Conservation (phyloP, 30 jellyfish, hydroid and myxozoan species). For the Nemopilema nomurai region DNA sequence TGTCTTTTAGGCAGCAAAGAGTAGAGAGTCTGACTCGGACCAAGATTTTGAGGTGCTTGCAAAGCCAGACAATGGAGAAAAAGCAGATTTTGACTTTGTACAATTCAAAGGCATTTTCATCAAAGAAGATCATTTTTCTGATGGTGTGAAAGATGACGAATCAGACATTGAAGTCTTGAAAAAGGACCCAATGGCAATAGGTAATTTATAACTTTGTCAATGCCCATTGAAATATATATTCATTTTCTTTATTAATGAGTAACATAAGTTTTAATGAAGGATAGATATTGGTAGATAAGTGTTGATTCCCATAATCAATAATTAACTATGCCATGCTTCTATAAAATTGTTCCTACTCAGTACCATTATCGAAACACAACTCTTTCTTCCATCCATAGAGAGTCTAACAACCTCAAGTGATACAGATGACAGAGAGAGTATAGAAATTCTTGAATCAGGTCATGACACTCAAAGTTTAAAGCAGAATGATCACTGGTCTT, state of each 20-base stretch:
- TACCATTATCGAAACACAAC: too few relatives aligned
- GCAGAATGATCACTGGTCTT: neutral
- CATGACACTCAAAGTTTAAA: neutral
- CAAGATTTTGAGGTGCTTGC: conserved; percentile 67
- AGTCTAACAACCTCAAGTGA: neutral
- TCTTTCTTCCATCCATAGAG: conserved; percentile 1
- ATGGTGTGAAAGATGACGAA: conserved; percentile 54
- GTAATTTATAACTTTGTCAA: neutral
- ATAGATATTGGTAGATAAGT: too few relatives aligned
- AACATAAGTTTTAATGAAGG: too few relatives aligned
- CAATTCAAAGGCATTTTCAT: conserved; percentile 53
- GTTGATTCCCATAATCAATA: too few relatives aligned
- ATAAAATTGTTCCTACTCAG: too few relatives aligned
- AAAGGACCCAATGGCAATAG: neutral
- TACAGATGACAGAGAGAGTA: conserved; percentile 40
- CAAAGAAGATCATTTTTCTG: conserved; percentile 72
- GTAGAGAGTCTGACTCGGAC: conserved; percentile 46
- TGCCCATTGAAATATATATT: too few relatives aligned
- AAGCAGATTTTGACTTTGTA: neutral
- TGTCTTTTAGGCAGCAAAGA: conserved; percentile 7
- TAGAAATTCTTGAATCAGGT: conserved; percentile 13
- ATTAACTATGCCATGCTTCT: too few relatives aligned
- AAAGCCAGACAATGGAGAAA: conserved; percentile 11
- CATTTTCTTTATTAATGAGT: too few relatives aligned
- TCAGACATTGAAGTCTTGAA: conserved; percentile 74